phyloP scores from a whole-genome alignment of 2,888 invertebrate species.

The Stenodema calcarata region DNA sequence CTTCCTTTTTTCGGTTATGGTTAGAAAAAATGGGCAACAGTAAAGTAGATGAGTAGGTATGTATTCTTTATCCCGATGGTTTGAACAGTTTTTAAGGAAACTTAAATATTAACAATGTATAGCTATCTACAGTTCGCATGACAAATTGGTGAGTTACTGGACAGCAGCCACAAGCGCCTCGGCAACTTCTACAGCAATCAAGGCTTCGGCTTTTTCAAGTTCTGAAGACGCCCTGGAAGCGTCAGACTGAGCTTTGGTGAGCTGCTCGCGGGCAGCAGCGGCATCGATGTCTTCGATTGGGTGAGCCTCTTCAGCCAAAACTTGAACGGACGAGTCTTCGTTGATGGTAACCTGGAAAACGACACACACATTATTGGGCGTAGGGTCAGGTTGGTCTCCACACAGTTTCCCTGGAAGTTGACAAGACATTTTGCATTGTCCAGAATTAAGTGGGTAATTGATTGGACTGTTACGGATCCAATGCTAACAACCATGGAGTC shows the following conservation, averaged over 20 bases:
- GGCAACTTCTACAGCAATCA: conserved; percentile 91
- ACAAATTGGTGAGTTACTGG: background rate
- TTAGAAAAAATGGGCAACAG: background rate
- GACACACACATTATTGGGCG: background rate
- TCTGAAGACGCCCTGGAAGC: conserved; percentile 82
- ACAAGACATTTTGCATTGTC: too few relatives aligned
- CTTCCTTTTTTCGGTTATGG: background rate
- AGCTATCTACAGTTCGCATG: background rate
- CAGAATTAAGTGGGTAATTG: too few relatives aligned
- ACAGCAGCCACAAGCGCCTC: conserved; percentile 91
- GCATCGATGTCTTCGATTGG: conserved; percentile 82
- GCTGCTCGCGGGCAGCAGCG: conserved; percentile 79
- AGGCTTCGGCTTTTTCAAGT: conserved; percentile 86
- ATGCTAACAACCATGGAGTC: too few relatives aligned
- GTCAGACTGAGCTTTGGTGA: conserved; percentile 84
- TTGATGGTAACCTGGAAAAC: conserved; percentile 77
- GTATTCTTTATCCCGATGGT: background rate
- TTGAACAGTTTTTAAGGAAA: background rate
- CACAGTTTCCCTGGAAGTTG: too few relatives aligned
- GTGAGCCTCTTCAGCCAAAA: conserved; percentile 95
- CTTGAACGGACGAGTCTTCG: conserved; percentile 94
- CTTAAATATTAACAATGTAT: background rate
- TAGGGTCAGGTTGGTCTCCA: too few relatives aligned
- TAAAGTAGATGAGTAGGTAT: background rate
- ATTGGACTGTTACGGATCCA: too few relatives aligned